Evolutionary conservation across 1,140 invertebrate genomes (phyloP).

Genomic region (Cydia fagiglandana): DNA sequence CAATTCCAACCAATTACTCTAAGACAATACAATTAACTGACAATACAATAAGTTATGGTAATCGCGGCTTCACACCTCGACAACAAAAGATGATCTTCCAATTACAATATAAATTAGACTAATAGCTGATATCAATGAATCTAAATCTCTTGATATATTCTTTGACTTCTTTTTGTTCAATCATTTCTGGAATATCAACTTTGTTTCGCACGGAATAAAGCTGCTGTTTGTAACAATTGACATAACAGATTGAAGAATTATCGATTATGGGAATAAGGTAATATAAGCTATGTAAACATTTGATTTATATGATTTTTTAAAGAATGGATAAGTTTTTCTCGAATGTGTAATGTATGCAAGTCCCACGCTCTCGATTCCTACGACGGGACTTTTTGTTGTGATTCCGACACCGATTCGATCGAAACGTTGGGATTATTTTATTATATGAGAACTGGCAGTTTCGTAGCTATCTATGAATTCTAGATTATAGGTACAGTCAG

Average conservation of each 20-base stretch:
- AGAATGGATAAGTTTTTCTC: neutral
- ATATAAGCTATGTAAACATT: neutral
- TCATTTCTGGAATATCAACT: neutral
- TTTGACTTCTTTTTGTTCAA: neutral
- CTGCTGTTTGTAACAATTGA: neutral
- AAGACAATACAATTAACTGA: neutral
- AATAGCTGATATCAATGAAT: constrained; percentile 16
- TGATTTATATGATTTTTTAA: neutral
- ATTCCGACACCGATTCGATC: constrained; percentile 16
- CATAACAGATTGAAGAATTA: neutral
- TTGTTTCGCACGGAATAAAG: neutral
- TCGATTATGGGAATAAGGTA: neutral
- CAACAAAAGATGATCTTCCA: constrained; percentile 12
- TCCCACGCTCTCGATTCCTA: constrained; percentile 29
- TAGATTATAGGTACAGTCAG: neutral
- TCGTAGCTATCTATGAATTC: neutral
- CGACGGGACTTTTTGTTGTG: constrained; percentile 9
- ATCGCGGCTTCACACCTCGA: neutral
- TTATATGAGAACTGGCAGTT: constrained; percentile 7
- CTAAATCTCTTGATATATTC: constrained; percentile 12
- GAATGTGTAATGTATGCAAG: constrained; percentile 15
- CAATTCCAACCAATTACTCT: neutral
- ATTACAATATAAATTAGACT: constrained; percentile 24
- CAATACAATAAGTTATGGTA: neutral
- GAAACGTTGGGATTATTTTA: neutral